Evolutionary conservation across 1,140 invertebrate species (phyloP).

Genomic region (Bombus balteatus): DNA sequence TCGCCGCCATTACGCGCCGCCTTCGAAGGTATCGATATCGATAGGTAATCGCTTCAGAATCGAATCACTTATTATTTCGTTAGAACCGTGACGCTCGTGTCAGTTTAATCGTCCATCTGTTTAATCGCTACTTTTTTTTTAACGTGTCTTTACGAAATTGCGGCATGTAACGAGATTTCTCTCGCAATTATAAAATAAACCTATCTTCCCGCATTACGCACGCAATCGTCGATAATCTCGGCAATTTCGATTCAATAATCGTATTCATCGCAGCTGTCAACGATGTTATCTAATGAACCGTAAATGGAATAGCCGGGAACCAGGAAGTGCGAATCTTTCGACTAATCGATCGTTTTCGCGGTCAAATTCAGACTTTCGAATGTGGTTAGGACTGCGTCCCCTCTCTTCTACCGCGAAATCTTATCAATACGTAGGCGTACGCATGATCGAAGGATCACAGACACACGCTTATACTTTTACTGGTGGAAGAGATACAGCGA

Average conservation of each 20-base stretch:
- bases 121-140: neutral
- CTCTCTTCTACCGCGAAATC: neutral
- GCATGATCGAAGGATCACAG: constrained; percentile 27
- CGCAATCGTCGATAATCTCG: neutral
- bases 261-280: neutral
- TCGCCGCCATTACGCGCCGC: constrained; percentile 15
- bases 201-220: no score
- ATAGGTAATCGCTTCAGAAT: neutral
- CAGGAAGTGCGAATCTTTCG: neutral
- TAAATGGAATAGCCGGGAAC: neutral
- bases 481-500: neutral
- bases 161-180: neutral
- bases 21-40: neutral
- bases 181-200: neutral
- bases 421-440: neutral
- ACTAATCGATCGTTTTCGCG: neutral
- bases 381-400: neutral
- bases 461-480: neutral
- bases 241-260: neutral
- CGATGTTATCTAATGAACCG: neutral
- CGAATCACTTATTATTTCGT: neutral
- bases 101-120: neutral
- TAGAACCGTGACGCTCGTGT: no score
- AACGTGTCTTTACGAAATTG: neutral
- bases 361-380: neutral